Conservation (phyloP, 2,113 vertebrate species). For the Gambusia holbrooki region DNA sequence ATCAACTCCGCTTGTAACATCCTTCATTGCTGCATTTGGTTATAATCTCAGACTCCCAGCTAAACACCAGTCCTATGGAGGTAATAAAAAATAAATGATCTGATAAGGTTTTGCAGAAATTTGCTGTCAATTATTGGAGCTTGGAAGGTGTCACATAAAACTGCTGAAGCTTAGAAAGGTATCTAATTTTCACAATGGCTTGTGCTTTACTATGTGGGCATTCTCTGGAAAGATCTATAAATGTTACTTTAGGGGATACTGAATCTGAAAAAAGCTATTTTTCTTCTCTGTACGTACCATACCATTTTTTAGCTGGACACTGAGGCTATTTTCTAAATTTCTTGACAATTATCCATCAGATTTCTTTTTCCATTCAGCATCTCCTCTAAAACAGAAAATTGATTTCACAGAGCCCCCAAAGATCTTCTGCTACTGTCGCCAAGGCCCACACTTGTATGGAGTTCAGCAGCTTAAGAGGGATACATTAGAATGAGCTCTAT, state of each 20-base stretch:
- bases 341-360: conserved; percentile 40
- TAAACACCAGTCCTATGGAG: conserved; percentile 32
- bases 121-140: conserved; percentile 19
- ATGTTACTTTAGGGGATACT: conserved; percentile 5
- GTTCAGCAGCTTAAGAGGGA: conserved; percentile 56
- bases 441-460: conserved; percentile 38
- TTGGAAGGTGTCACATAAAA: background rate
- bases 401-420: conserved; percentile 55
- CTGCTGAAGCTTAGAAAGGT: background rate
- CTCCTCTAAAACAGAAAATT: conserved; percentile 56
- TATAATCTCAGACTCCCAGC: conserved; percentile 34
- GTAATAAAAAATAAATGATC: conserved; percentile 15
- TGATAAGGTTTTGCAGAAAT: conserved; percentile 7
- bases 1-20: conserved; percentile 74
- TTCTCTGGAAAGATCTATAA: conserved; percentile 14
- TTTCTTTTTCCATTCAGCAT: conserved; percentile 25
- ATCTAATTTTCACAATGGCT: conserved; percentile 16
- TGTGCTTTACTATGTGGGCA: background rate
- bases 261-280: background rate
- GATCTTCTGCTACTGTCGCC: conserved; percentile 43
- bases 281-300: background rate
- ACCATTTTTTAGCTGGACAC: conserved; percentile 10
- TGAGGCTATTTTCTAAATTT: conserved; percentile 22
- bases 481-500: conserved; percentile 51
- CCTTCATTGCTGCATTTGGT: conserved; percentile 55